Evolutionary conservation across 1,140 invertebrate species (phyloP).

Genomic region (Nephotettix cincticeps): DNA sequence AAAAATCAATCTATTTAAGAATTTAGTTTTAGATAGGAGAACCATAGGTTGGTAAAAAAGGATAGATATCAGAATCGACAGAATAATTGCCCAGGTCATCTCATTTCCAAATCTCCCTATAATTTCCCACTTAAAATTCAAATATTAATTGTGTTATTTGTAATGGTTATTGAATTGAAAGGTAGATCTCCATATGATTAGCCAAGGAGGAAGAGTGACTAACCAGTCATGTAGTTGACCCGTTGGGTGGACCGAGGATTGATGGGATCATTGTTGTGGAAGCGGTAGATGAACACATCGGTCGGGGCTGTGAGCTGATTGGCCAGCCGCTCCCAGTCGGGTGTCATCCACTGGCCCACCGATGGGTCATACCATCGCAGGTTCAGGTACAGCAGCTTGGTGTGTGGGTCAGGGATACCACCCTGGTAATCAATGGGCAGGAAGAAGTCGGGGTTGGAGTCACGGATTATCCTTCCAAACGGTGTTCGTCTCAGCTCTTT

Average conservation of each 20-base stretch:
- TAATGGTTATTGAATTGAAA: too few species aligned
- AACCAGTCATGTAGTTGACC: constrained; percentile 74
- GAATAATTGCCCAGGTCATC: too few species aligned
- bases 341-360: constrained; percentile 93
- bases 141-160: too few species aligned
- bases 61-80: too few species aligned
- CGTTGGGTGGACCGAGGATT: constrained; percentile 65
- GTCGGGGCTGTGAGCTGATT: constrained; percentile 77
- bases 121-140: too few species aligned
- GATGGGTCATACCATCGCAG: constrained; percentile 88
- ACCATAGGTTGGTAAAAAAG: too few species aligned
- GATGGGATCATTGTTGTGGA: constrained; percentile 89
- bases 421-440: constrained; percentile 92
- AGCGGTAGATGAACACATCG: constrained; percentile 88
- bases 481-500: constrained; percentile 90
- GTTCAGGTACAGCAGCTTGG: constrained; percentile 80
- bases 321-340: constrained; percentile 84
- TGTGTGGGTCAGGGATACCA: constrained; percentile 79
- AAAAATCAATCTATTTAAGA: too few species aligned
- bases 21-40: too few species aligned
- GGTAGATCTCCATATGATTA: too few species aligned
- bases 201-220: too few species aligned
- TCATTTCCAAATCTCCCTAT: too few species aligned
- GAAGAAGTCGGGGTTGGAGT: constrained; percentile 89
- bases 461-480: constrained; percentile 84